A percentile compares a stretch with the other conserved stretches of the same genome.
phyloP scores from a whole-genome alignment of 2,888 invertebrate genomes.

The Dicycla oo region DNA sequence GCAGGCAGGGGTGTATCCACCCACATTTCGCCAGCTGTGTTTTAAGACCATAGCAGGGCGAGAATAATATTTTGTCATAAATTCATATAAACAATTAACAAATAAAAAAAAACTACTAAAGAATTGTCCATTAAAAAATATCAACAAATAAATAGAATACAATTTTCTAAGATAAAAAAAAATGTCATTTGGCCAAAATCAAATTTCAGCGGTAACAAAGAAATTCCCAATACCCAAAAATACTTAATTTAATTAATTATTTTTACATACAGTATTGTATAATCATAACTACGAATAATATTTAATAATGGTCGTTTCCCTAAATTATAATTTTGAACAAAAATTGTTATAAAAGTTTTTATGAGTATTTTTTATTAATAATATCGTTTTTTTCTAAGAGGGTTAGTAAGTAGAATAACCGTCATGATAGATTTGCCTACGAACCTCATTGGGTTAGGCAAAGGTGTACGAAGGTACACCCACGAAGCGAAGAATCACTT shows the following conservation, averaged over 20 bases:
- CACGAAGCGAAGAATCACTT: conserved; percentile 39
- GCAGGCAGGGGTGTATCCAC: neutral
- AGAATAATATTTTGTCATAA: neutral
- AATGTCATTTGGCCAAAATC: conserved; percentile 44
- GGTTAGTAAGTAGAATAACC: neutral
- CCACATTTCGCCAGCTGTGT: neutral
- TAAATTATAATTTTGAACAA: conserved; percentile 23
- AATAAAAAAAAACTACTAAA: neutral
- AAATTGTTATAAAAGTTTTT: neutral
- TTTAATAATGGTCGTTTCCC: conserved; percentile 39
- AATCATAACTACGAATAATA: conserved; percentile 32
- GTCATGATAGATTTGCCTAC: conserved; percentile 23
- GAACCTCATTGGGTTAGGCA: conserved; percentile 35
- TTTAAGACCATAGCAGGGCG: neutral
- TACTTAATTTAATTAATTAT: conserved; percentile 19
- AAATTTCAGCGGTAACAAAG: conserved; percentile 51
- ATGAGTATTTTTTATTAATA: neutral
- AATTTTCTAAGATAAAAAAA: neutral
- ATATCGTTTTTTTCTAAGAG: neutral
- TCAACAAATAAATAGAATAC: conserved; percentile 15
- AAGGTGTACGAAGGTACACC: conserved; percentile 45
- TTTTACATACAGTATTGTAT: conserved; percentile 30
- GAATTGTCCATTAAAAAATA: conserved; percentile 10
- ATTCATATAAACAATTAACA: conserved; percentile 8
- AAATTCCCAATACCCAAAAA: conserved; percentile 32